A percentile compares a stretch with the other conserved stretches of the same genome.
Evolutionary conservation across 2,113 vertebrate genomes (phyloP).

Genomic region (Mellivora capensis): DNA sequence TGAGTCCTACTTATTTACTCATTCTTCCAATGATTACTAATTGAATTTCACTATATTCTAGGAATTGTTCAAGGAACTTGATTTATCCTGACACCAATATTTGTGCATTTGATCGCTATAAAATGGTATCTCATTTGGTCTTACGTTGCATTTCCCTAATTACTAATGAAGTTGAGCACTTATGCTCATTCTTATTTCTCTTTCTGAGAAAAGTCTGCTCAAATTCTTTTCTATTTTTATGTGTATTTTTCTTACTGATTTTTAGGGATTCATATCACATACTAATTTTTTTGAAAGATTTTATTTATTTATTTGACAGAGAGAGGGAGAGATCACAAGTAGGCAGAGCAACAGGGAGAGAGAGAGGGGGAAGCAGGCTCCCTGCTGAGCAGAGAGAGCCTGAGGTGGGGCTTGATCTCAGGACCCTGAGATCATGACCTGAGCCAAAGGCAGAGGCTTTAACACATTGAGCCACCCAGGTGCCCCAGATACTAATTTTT

Average conservation of each 20-base stretch:
- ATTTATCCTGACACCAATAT: background rate
- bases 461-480: too few relatives aligned
- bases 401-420: too few relatives aligned
- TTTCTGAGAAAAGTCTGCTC: background rate
- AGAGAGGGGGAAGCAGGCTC: too few relatives aligned
- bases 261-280: background rate
- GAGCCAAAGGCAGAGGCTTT: too few relatives aligned
- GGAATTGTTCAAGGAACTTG: background rate
- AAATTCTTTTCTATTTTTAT: background rate
- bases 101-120: background rate
- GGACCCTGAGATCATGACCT: too few relatives aligned
- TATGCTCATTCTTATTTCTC: background rate
- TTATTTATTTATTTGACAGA: too few relatives aligned
- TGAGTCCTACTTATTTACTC: background rate
- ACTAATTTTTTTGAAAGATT: background rate
- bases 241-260: background rate
- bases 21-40: background rate
- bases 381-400: too few relatives aligned
- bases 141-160: background rate
- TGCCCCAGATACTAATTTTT: too few relatives aligned
- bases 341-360: too few relatives aligned
- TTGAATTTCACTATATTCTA: background rate
- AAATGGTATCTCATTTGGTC: background rate
- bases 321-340: too few relatives aligned
- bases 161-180: background rate